Evolutionary conservation across 2,797 vertebrate genomes (phyloP).

Genomic region (Calcarius lapponicus): DNA sequence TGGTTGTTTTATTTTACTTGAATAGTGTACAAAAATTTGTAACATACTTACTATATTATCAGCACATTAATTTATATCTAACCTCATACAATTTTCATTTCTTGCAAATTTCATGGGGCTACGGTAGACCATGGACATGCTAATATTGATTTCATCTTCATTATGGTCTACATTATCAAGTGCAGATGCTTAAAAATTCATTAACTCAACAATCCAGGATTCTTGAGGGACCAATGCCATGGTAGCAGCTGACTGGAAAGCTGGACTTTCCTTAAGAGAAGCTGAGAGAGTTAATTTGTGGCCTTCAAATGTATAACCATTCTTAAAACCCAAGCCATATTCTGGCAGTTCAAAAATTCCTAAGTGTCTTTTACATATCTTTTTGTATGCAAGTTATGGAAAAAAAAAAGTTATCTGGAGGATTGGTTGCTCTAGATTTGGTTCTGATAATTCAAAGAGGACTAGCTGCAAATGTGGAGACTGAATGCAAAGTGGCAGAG

Average conservation of each 20-base stretch:
- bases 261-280: not conserved
- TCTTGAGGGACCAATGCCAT: not conserved
- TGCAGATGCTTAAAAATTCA: not conserved
- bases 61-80: not conserved
- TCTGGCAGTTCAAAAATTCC: not conserved
- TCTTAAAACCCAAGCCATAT: not conserved
- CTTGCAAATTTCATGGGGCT: not conserved
- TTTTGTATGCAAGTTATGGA: not conserved
- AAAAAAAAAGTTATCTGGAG: not conserved
- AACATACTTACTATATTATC: not conserved
- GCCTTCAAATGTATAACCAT: not conserved
- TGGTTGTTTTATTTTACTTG: not conserved
- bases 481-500: not conserved
- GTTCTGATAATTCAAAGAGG: not conserved
- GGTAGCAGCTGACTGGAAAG: not conserved
- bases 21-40: not conserved
- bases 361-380: not conserved
- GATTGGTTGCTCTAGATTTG: not conserved
- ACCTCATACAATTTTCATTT: not conserved
- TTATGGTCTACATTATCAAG: not conserved
- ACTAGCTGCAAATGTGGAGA: not conserved
- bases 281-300: not conserved
- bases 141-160: not conserved
- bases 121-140: not conserved
- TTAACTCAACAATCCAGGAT: not conserved